Percentiles rank a stretch among this genome's conserved stretches.
Evolutionary conservation across 2,113 vertebrate species (phyloP).

Genomic region (Equus przewalskii): DNA sequence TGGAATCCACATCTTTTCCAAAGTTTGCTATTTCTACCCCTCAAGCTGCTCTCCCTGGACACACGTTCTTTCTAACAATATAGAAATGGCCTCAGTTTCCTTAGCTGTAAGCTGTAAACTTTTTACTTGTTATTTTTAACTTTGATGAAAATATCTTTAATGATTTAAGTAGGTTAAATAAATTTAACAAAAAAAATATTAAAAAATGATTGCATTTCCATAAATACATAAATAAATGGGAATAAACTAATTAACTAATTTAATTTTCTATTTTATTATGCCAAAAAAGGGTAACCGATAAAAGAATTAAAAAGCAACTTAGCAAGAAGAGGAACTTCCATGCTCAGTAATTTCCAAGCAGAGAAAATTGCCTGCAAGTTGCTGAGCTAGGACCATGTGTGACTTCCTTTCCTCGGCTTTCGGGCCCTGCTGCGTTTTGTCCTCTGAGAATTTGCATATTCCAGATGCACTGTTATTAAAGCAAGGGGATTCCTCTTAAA

Average conservation of each 20-base stretch:
- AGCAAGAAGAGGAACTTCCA: not conserved
- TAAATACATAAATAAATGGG: not conserved
- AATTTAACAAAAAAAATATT: not conserved
- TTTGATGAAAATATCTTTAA: not conserved
- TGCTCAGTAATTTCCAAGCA: too few relatives aligned
- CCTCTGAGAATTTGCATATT: not conserved
- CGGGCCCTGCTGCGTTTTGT: not conserved
- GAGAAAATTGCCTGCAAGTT: not conserved
- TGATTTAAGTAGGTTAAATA: not conserved
- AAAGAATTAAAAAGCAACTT: not conserved
- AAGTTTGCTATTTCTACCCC: not conserved
- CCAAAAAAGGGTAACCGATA: not conserved
- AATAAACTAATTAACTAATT: not conserved
- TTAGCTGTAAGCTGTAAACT: not conserved
- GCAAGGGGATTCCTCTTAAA: not conserved
- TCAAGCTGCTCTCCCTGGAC: too few relatives aligned
- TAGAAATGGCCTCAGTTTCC: not conserved
- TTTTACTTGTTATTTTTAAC: not conserved
- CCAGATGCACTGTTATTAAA: too few relatives aligned
- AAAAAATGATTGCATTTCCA: not conserved
- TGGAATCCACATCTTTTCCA: not conserved
- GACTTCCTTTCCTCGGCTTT: not conserved
- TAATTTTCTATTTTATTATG: not conserved
- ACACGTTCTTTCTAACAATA: fast-evolving
- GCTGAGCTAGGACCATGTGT: not conserved